A percentile compares a stretch with the other conserved stretches of the same genome.
Conservation (phyloP, 2,888 invertebrate genomes). For the Smittia sp. region DNA sequence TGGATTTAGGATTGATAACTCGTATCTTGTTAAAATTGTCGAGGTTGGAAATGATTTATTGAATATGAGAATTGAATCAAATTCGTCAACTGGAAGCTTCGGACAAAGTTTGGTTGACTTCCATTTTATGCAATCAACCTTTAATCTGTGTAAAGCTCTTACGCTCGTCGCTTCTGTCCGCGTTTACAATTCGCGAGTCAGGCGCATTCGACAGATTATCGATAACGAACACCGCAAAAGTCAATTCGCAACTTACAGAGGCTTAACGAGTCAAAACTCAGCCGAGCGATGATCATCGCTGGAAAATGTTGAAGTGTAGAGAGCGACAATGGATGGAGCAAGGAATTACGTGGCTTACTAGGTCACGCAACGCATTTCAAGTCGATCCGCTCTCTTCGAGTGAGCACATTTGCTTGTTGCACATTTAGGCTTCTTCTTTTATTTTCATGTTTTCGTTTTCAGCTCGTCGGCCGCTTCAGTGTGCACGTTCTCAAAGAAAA, state of each 20-base stretch:
- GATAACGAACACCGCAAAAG: background rate
- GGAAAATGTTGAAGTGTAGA: slow-evolving; percentile 13
- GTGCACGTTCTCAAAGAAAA: background rate
- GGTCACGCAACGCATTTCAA: slow-evolving; percentile 31
- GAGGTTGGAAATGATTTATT: too few relatives aligned
- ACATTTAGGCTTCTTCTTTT: slow-evolving; percentile 34
- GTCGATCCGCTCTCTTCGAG: slow-evolving; percentile 23
- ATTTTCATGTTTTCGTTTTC: slow-evolving; percentile 20
- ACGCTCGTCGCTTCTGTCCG: too few relatives aligned
- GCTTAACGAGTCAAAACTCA: background rate
- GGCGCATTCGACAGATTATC: background rate
- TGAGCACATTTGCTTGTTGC: slow-evolving; percentile 15
- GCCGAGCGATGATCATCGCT: background rate
- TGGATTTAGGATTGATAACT: too few relatives aligned
- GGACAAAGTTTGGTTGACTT: too few relatives aligned
- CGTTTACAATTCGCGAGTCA: too few relatives aligned
- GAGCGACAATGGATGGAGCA: slow-evolving; percentile 31
- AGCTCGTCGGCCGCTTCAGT: background rate
- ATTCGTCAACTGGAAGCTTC: too few relatives aligned
- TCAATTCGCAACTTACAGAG: background rate
- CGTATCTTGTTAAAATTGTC: too few relatives aligned
- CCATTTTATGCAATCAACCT: too few relatives aligned
- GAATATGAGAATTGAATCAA: too few relatives aligned
- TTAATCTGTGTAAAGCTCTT: too few relatives aligned
- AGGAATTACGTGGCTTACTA: slow-evolving; percentile 38